phyloP scores from a whole-genome alignment of 2,888 invertebrate species.

The Arge pagana region DNA sequence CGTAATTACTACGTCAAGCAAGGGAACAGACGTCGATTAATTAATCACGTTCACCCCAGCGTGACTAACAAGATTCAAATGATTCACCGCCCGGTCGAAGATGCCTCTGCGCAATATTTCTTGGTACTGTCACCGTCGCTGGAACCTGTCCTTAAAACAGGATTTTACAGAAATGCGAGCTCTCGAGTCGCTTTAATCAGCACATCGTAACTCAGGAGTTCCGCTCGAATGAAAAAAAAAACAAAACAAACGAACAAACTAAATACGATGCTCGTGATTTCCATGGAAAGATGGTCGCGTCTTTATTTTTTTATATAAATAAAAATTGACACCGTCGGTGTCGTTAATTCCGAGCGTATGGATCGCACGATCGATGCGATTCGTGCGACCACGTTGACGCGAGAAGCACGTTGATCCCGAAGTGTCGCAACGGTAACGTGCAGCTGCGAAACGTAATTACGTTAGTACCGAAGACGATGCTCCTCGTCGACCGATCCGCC shows the following conservation, averaged over 20 bases:
- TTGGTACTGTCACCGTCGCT: too few relatives aligned
- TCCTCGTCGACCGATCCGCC: neutral
- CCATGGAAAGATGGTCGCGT: too few relatives aligned
- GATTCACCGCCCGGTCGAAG: neutral
- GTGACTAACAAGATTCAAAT: neutral
- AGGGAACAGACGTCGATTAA: slow-evolving; percentile 7
- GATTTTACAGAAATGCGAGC: slow-evolving; percentile 7
- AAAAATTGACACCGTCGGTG: too few relatives aligned
- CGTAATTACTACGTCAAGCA: slow-evolving; percentile 13
- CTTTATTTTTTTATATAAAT: too few relatives aligned
- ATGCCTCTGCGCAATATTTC: too few relatives aligned
- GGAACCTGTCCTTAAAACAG: too few relatives aligned
- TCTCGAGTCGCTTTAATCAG: slow-evolving; percentile 13
- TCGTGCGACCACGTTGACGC: too few relatives aligned
- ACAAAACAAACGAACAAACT: too few relatives aligned
- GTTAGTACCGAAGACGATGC: neutral
- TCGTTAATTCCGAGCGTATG: too few relatives aligned
- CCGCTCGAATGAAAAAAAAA: neutral
- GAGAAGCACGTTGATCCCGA: too few relatives aligned
- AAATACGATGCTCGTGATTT: too few relatives aligned
- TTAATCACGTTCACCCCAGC: slow-evolving; percentile 10
- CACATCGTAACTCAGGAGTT: slow-evolving; percentile 4
- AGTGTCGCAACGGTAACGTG: neutral
- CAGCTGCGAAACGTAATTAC: slow-evolving; percentile 3
- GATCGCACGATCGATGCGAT: too few relatives aligned